These are phyloP conservation scores for Paramormyrops hopkinsi DNA, from an alignment of 2,797 vertebrate genomes.

Conservation along the genomic window DNA sequence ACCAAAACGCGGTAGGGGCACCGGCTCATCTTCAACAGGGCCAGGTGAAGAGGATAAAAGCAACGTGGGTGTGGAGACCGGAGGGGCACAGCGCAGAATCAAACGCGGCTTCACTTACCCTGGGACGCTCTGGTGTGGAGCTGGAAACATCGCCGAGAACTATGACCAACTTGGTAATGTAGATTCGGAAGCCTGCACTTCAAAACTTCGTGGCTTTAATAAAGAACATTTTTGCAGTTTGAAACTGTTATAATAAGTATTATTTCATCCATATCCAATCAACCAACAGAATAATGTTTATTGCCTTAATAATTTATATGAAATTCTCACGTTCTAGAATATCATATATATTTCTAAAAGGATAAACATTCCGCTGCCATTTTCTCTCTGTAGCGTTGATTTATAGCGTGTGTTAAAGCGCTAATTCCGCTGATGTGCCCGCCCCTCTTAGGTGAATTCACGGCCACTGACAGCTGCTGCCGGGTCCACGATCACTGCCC, in stretches of 20 bases:
- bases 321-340: neutral
- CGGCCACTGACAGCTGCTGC: slow-evolving; percentile 77
- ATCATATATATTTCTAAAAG: neutral
- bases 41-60: neutral
- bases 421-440: neutral
- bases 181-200: neutral
- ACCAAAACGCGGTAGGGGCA: slow-evolving; percentile 18
- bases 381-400: neutral
- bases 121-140: slow-evolving; percentile 76
- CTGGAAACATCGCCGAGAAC: slow-evolving; percentile 71
- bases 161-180: slow-evolving; percentile 68
- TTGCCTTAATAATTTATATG: neutral
- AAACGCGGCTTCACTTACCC: slow-evolving; percentile 74
- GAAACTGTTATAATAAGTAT: neutral
- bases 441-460: slow-evolving; percentile 65
- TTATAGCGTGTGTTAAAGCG: neutral
- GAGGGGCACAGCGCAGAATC: slow-evolving; percentile 43
- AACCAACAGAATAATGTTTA: neutral
- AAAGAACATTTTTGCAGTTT: neutral
- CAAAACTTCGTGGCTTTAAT: neutral
- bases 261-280: neutral
- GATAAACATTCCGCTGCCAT: neutral
- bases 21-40: neutral
- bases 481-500: slow-evolving; percentile 82
- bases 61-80: neutral